These are phyloP conservation scores for human DNA, from an alignment of 2,113 vertebrate genomes.

Conservation along the genomic window DNA sequence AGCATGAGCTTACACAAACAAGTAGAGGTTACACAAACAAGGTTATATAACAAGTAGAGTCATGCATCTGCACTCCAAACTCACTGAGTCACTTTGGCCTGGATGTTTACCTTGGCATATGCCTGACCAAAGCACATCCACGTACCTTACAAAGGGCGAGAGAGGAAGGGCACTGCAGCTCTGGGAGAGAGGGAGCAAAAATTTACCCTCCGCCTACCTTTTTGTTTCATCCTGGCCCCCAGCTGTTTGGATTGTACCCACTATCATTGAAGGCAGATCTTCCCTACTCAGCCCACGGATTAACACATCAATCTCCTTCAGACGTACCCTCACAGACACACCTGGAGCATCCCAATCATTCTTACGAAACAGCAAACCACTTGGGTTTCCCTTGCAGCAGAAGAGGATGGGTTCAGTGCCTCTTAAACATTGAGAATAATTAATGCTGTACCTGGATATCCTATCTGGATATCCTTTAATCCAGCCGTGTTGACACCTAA, in stretches of 20 bases:
- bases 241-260: rapidly evolving
- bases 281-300: background rate
- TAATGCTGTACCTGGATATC: background rate
- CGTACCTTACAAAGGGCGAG: too few relatives aligned
- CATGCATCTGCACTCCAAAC: too few relatives aligned
- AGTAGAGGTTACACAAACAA: too few relatives aligned
- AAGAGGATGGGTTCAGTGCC: rapidly evolving
- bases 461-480: background rate
- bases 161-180: background rate
- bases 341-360: background rate
- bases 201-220: background rate
- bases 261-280: background rate
- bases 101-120: too few relatives aligned
- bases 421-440: background rate
- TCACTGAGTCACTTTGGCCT: too few relatives aligned
- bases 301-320: background rate
- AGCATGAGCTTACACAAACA: too few relatives aligned
- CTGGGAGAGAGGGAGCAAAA: background rate
- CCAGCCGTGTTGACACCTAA: background rate
- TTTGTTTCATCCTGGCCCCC: background rate
- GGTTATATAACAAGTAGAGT: too few relatives aligned
- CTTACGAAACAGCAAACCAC: background rate
- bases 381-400: background rate
- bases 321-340: background rate
- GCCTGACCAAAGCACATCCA: too few relatives aligned